These are phyloP conservation scores for Phrynosoma platyrhinos DNA, from an alignment of 2,113 vertebrate genomes.

Conservation along the genomic window DNA sequence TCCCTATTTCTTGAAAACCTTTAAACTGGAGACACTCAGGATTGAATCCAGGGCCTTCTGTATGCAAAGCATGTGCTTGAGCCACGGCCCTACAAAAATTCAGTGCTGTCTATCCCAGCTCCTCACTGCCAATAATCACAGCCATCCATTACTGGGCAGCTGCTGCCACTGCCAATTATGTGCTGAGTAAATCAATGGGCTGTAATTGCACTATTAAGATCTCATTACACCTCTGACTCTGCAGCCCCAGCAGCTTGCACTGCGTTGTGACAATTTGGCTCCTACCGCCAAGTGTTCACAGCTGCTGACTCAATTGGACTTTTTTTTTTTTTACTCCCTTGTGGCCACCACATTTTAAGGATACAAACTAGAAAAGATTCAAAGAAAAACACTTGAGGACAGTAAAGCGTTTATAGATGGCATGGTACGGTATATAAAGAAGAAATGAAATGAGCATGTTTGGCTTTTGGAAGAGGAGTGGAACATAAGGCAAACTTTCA, in stretches of 20 bases:
- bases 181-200: conserved; percentile 79
- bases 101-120: conserved; percentile 10
- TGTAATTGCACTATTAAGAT: conserved; percentile 86
- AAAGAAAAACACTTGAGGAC: neutral
- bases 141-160: conserved; percentile 67
- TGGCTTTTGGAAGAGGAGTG: neutral
- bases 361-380: conserved; percentile 16
- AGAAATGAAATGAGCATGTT: neutral
- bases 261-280: conserved; percentile 35
- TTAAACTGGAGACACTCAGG: neutral
- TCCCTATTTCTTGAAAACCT: neutral
- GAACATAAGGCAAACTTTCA: neutral
- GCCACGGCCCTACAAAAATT: conserved; percentile 3
- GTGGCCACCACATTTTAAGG: conserved; percentile 5
- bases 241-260: conserved; percentile 32
- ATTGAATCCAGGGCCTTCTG: neutral
- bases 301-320: conserved; percentile 35
- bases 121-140: conserved; percentile 57
- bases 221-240: conserved; percentile 82
- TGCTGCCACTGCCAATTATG: conserved; percentile 74
- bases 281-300: conserved; percentile 34
- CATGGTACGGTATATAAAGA: neutral
- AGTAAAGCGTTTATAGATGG: neutral
- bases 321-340: conserved; percentile 3
- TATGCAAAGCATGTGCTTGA: conserved; percentile 13